Evolutionary conservation across 2,797 vertebrate genomes (phyloP).

Genomic region (Rhinophrynus dorsalis): DNA sequence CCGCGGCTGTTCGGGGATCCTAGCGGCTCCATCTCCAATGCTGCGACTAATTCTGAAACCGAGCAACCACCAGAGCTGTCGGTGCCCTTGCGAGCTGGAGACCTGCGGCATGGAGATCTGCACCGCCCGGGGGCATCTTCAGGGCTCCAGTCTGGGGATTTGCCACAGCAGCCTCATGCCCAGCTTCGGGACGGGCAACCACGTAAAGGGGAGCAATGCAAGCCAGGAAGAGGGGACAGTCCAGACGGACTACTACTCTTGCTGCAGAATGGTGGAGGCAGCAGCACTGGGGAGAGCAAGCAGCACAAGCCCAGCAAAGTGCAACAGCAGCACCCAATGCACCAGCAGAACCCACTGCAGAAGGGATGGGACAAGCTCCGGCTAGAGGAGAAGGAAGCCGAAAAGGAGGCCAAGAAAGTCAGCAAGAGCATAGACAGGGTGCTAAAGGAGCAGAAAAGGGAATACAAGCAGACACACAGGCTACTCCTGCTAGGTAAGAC

Average conservation of each 20-base stretch:
- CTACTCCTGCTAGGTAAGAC: constrained; percentile 91
- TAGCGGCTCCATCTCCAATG: constrained; percentile 71
- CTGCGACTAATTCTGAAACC: constrained; percentile 71
- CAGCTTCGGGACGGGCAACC: constrained; percentile 18
- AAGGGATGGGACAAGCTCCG: constrained; percentile 85
- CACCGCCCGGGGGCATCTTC: background rate
- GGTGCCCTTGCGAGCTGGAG: constrained; percentile 63
- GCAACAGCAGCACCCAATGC: constrained; percentile 61
- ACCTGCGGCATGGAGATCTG: constrained; percentile 59
- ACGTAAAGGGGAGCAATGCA: constrained; percentile 25
- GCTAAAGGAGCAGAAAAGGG: constrained; percentile 88
- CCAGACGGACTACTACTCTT: constrained; percentile 50
- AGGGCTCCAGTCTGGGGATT: background rate
- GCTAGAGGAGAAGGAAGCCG: constrained; percentile 90
- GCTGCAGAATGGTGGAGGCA: constrained; percentile 59
- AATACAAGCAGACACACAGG: constrained; percentile 92
- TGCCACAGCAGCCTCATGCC: background rate
- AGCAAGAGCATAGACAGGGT: constrained; percentile 88
- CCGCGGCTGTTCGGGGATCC: constrained; percentile 90
- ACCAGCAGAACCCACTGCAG: constrained; percentile 61
- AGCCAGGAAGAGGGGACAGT: constrained; percentile 37
- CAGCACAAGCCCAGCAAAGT: constrained; percentile 57
- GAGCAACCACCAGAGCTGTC: constrained; percentile 73
- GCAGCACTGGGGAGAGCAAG: constrained; percentile 45
- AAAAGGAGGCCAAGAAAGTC: constrained; percentile 89